Base-by-base conservation (phyloP, 1,140 invertebrate genomes). In the Chlorops oryzae region DNA sequence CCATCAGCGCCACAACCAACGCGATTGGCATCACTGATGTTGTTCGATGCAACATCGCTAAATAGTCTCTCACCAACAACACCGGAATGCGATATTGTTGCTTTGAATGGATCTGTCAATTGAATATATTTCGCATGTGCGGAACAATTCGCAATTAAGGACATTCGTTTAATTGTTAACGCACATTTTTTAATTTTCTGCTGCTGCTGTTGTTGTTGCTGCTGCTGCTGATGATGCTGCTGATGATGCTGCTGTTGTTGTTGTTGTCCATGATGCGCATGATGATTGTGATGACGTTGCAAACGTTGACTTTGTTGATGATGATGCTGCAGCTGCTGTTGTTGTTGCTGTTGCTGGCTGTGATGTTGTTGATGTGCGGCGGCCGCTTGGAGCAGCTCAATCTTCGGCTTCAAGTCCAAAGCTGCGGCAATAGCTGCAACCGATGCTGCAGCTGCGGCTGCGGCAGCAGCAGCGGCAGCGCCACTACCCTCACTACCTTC, bases 101-200 rank as follows among this genome's bases (percentile, higher is more conserved):
- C n/a, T n/a, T n/a, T n/a, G n/a, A n/a, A n/a, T n/a, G n/a, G n/a
- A n/a, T n/a, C n/a, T n/a, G n/a, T n/a, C n/a, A n/a, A n/a, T n/a
- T n/a, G n/a, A n/a, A n/a, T n/a, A n/a, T n/a, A n/a, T n/a, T n/a
- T n/a, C n/a, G n/a, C n/a, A n/a, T n/a, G n/a, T n/a, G n/a, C n/a
- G n/a, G n/a, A n/a, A n/a, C n/a, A n/a, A n/a, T n/a, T n/a, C n/a
- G n/a, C n/a, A n/a, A n/a, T n/a, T n/a, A n/a, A n/a, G n/a, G n/a
- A n/a, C n/a, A 13, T 42, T 21, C 9, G 7, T 12, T 4, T 21
- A 22, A 7, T 24, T 24, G 15, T 49, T 23, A 62, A 64, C 65
- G 48, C 59, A 69, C 65, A 60, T 58, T 69, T 69, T 44, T 68
- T 68, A 28, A 61, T 62, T 56, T 69, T 69, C 44, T 68, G 65